phyloP scores from a whole-genome alignment of 2,113 vertebrate species.

The Acrocephalus kingi region DNA sequence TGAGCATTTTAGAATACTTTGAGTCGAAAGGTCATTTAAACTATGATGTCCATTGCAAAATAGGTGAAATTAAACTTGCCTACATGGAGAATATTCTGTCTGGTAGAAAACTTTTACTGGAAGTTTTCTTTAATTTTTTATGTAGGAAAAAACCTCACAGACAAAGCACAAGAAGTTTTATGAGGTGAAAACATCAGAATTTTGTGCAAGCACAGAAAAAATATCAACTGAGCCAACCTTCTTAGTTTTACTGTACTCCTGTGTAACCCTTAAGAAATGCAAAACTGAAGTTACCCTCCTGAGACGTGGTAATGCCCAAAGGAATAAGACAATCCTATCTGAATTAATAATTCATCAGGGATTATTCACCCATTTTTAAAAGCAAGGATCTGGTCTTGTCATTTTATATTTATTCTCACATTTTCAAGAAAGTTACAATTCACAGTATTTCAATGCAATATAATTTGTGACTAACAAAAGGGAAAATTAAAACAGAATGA shows the following conservation, averaged over 20 bases:
- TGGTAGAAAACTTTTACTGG: background rate
- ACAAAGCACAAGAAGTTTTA: background rate
- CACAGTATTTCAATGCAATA: background rate
- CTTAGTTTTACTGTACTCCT: background rate
- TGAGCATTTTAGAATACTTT: background rate
- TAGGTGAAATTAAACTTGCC: background rate
- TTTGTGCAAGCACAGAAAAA: background rate
- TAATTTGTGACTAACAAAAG: background rate
- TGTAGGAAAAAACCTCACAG: background rate
- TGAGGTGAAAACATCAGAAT: background rate
- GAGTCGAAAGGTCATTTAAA: background rate
- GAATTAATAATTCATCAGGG: constrained; percentile 17
- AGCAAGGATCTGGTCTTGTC: background rate
- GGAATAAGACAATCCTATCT: background rate
- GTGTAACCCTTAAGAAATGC: background rate
- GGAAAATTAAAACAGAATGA: background rate
- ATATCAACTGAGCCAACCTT: background rate
- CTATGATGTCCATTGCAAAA: background rate
- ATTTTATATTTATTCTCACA: background rate
- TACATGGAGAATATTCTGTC: background rate
- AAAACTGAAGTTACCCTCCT: background rate
- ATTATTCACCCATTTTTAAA: background rate
- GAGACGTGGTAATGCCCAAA: background rate
- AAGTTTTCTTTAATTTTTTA: background rate
- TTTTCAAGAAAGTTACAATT: background rate